Percentiles rank a stretch among this genome's conserved stretches.
These are phyloP conservation scores for Brachionus sp. DNA, from an alignment of 1,140 invertebrate species.

Conservation along the genomic window DNA sequence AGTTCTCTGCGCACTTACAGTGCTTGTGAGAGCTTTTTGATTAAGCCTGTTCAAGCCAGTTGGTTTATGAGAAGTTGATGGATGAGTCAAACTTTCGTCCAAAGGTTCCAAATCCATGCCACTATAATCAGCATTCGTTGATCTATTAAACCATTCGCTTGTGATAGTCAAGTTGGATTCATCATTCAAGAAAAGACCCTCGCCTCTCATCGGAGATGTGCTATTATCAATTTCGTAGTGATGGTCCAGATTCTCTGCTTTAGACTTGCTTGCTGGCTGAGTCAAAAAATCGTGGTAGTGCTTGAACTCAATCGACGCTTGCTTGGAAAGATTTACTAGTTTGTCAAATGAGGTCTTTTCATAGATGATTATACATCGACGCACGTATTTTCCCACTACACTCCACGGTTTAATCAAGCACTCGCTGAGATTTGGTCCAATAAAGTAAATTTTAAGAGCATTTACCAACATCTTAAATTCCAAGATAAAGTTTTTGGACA, in stretches of 20 bases:
- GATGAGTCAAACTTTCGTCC: constrained; percentile 39
- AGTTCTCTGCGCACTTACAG: constrained; percentile 39
- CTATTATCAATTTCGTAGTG: constrained; percentile 37
- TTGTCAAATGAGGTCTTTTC: constrained; percentile 43
- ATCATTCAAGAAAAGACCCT: constrained; percentile 41
- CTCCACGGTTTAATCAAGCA: constrained; percentile 43
- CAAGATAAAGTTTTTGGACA: background rate
- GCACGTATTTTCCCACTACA: constrained; percentile 45
- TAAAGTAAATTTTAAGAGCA: constrained; percentile 37
- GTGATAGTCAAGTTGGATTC: constrained; percentile 43
- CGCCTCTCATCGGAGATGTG: constrained; percentile 33
- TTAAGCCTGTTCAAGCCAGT: background rate
- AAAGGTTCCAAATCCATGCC: constrained; percentile 35
- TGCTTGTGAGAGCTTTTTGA: constrained; percentile 37
- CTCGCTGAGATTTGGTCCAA: background rate
- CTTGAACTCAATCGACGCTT: constrained; percentile 5
- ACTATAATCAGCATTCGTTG: constrained; percentile 20
- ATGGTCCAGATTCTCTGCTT: background rate
- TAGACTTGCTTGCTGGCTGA: background rate
- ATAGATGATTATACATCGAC: constrained; percentile 43
- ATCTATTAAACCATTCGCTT: constrained; percentile 41
- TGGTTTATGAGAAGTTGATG: background rate
- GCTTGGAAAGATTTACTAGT: constrained; percentile 21
- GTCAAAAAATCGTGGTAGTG: background rate
- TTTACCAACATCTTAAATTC: background rate